Conservation (phyloP, 2,888 invertebrate genomes). For the Crepidodera aurea region DNA sequence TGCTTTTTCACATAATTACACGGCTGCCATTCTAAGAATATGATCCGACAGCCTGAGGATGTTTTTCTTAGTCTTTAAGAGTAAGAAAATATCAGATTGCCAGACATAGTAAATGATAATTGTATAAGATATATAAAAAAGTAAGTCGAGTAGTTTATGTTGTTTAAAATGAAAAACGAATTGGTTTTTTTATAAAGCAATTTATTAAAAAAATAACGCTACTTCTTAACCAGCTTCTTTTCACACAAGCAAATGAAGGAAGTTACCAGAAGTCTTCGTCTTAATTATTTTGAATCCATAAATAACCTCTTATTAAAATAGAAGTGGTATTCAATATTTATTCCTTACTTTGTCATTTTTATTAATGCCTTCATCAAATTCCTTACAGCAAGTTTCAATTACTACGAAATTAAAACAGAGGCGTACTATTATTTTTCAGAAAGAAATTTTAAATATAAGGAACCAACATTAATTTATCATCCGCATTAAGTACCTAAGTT, state of each 20-base stretch:
- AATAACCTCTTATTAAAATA: slow-evolving; percentile 2
- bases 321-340: slow-evolving; percentile 5
- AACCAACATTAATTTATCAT: too few relatives aligned
- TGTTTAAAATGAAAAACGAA: too few relatives aligned
- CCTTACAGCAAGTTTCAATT: background rate
- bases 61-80: slow-evolving; percentile 26
- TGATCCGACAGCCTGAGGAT: slow-evolving; percentile 36
- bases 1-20: slow-evolving; percentile 53
- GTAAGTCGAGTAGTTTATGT: too few relatives aligned
- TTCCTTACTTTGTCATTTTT: slow-evolving; percentile 6
- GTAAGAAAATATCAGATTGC: background rate
- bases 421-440: too few relatives aligned
- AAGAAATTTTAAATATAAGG: too few relatives aligned
- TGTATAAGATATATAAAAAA: too few relatives aligned
- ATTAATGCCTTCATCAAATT: slow-evolving; percentile 9
- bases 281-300: slow-evolving; percentile 8
- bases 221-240: too few relatives aligned
- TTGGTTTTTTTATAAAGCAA: too few relatives aligned
- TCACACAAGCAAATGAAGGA: too few relatives aligned
- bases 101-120: background rate
- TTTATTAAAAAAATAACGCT: too few relatives aligned
- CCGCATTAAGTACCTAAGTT: too few relatives aligned
- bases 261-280: background rate
- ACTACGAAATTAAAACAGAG: background rate
- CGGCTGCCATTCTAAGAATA: slow-evolving; percentile 57